Base-by-base conservation (phyloP, 2,888 invertebrate species). In the Smittia sp. region DNA sequence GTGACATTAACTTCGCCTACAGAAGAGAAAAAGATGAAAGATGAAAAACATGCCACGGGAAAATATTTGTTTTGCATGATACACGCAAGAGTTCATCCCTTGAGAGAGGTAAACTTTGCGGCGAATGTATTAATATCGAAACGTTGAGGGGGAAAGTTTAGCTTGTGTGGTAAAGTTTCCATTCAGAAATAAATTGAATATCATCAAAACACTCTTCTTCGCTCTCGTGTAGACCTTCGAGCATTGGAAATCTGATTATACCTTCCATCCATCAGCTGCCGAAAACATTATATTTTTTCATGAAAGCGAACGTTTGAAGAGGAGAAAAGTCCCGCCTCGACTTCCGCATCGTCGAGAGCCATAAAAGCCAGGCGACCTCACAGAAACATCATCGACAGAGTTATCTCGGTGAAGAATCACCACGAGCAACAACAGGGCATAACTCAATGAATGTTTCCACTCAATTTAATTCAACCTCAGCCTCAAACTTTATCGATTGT, bases 401-500 rank as follows among this genome's bases (percentile, higher is more conserved):
- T n/a, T 46, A 46, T 46, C 46, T 11, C 15, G 46, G n/a, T 46
- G 46, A 46, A 11, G 15, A 11, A 46, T 46, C 46, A 46, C 46
- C 46, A 46, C 3, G 15, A 15, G 11, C 46, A 46, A 46, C 11
- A 46, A 46, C 11, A 46, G 15, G n/a, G 15, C 46, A 11, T 46
- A 46, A 46, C 9, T 58, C 58, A 22, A 58, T 58, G 22, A 58
- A 58, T 13, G 58, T 58, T 58, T 46, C 32, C 46, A 15, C 46
- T 46, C 46, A 46, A 46, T 22, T 58, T 58, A 58, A 22, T 58
- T 58, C 22, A 22, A 46, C 46, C 46, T 46, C 46, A 46, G 46
- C 46, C 15, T 58, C 58, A 46, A 46, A 46, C 4, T 46, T 46
- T 58, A 58, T 58, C 58, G 58, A 58, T 58, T 46, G 15, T 6